Evolutionary conservation across 2,888 invertebrate species (phyloP).

Genomic region (Stictocephala bisonia): DNA sequence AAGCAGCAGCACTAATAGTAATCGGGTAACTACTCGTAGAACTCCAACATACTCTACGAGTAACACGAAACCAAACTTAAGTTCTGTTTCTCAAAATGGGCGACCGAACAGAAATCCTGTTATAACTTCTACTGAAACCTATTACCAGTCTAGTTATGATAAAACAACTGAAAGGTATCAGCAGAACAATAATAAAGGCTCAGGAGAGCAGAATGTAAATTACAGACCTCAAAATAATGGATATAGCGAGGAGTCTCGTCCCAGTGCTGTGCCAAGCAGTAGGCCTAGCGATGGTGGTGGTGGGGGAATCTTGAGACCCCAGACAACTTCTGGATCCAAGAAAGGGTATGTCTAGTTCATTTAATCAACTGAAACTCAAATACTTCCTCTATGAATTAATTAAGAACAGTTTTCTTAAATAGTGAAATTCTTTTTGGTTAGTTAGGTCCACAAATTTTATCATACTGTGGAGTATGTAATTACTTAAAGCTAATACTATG

Average conservation of each 20-base stretch:
- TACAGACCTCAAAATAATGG: not conserved
- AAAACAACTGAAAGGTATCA: conserved; percentile 24
- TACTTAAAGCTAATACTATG: no score
- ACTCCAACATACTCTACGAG: not conserved
- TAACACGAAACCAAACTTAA: conserved; percentile 6
- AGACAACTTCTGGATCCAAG: conserved; percentile 10
- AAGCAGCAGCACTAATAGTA: conserved; percentile 3
- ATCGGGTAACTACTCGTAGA: not conserved
- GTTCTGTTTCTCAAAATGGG: not conserved
- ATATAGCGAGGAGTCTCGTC: not conserved
- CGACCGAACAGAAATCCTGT: conserved; percentile 33
- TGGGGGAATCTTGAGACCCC: conserved; percentile 7
- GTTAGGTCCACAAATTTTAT: no score
- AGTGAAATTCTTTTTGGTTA: no score
- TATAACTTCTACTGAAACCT: conserved; percentile 15
- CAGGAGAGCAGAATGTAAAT: not conserved
- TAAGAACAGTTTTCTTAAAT: no score
- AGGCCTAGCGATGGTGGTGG: conserved; percentile 29
- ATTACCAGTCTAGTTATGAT: conserved; percentile 14
- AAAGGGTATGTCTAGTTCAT: conserved; percentile 4
- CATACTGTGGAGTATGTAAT: no score
- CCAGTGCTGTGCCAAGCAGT: conserved; percentile 12
- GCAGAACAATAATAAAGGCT: not conserved
- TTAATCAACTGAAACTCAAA: no score
- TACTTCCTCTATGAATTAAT: no score